Percentiles rank a stretch among this genome's conserved stretches.
These are phyloP conservation scores for Drosophila gunungcola DNA, from an alignment of 1,140 invertebrate species.

Conservation along the genomic window DNA sequence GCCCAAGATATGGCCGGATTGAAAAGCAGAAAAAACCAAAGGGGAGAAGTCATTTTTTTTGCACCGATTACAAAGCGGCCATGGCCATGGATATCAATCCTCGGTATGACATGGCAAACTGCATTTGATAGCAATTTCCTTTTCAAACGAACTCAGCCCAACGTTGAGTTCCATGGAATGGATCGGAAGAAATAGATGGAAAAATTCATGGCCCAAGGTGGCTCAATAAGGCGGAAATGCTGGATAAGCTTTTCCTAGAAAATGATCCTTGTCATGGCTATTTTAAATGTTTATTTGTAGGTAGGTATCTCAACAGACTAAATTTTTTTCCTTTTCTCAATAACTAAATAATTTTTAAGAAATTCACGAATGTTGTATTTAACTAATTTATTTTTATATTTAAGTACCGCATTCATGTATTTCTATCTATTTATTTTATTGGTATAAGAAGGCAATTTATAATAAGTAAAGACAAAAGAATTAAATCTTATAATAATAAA, in stretches of 20 bases:
- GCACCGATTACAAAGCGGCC: slow-evolving; percentile 1
- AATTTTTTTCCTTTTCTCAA: no score
- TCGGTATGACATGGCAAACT: slow-evolving; percentile 39
- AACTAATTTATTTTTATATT: no score
- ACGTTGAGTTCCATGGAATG: slow-evolving; percentile 9
- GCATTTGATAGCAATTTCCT: slow-evolving; percentile 75
- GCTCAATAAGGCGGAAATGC: neutral
- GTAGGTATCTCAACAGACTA: no score
- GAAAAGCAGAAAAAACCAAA: neutral
- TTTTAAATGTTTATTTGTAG: neutral
- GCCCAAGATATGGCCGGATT: slow-evolving; percentile 10
- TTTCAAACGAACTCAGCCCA: slow-evolving; percentile 24
- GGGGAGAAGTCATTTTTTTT: slow-evolving; percentile 11
- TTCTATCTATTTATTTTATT: no score
- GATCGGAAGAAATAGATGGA: slow-evolving; percentile 1
- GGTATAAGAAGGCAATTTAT: no score
- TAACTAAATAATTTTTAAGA: no score
- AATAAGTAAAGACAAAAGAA: no score
- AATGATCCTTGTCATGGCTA: neutral
- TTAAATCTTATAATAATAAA: no score
- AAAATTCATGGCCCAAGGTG: neutral
- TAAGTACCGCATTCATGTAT: no score
- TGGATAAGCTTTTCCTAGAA: slow-evolving; percentile 8
- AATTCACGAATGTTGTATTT: no score
- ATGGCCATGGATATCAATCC: slow-evolving; percentile 32